These are phyloP conservation scores for Ceriagrion tenellum DNA, from an alignment of 2,888 invertebrate genomes.

Conservation along the genomic window DNA sequence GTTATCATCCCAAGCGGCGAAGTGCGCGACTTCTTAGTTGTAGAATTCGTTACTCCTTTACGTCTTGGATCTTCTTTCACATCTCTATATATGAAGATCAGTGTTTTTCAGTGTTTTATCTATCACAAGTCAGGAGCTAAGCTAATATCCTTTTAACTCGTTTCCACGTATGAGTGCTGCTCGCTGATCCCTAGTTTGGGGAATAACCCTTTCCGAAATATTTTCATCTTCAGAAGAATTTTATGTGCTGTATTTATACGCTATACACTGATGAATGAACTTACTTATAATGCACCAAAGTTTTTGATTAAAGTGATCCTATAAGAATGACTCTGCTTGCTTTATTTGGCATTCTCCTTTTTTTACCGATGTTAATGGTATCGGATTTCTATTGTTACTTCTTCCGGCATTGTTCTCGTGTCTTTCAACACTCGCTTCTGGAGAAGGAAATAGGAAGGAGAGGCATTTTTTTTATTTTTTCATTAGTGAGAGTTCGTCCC, in stretches of 20 bases:
- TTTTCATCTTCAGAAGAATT: no score
- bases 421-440: not conserved
- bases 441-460: not conserved
- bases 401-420: no score
- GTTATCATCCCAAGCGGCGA: no score
- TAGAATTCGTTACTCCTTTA: no score
- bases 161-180: not conserved
- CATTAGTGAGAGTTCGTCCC: conserved; percentile 34
- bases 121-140: not conserved
- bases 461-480: not conserved
- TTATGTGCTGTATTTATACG: no score
- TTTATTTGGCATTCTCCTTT: no score
- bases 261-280: no score
- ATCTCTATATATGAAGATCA: not conserved
- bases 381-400: no score
- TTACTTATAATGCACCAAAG: not conserved
- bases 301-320: not conserved
- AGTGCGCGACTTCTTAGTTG: not conserved
- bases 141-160: not conserved
- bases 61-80: no score
- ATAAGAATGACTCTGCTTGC: no score
- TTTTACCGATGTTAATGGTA: no score
- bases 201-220: no score
- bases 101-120: not conserved
- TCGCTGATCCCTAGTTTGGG: not conserved